phyloP scores from a whole-genome alignment of 1,140 invertebrate species.

The Drosophila neocordata region DNA sequence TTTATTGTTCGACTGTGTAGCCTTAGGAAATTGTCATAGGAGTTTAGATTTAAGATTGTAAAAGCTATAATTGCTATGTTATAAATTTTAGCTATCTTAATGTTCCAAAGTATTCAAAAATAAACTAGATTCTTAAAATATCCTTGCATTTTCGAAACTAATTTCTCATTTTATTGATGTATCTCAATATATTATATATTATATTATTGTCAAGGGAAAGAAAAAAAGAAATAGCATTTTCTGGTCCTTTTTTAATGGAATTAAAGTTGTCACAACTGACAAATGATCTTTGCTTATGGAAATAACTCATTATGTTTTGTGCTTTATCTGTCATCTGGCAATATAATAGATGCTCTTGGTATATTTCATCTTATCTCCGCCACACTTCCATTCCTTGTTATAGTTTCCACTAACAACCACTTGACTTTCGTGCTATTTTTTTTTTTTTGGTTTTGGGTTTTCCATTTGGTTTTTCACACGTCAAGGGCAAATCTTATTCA shows the following conservation, averaged over 20 bases:
- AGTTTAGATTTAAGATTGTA: too few relatives aligned
- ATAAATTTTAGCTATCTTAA: too few relatives aligned
- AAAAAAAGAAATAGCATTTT: neutral
- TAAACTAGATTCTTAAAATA: too few relatives aligned
- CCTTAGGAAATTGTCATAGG: too few relatives aligned
- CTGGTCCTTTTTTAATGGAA: neutral
- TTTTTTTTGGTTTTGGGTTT: constrained; percentile 21
- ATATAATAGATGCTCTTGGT: constrained; percentile 17
- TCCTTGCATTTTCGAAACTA: too few relatives aligned
- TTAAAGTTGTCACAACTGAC: constrained; percentile 33
- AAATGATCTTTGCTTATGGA: constrained; percentile 65
- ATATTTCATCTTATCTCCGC: neutral
- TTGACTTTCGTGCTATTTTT: constrained; percentile 43
- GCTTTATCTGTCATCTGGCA: constrained; percentile 35
- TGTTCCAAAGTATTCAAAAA: too few relatives aligned
- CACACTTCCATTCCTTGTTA: constrained; percentile 10
- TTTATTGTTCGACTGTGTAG: too few relatives aligned
- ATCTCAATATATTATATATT: neutral
- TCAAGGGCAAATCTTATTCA: constrained; percentile 49
- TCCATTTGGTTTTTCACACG: constrained; percentile 50
- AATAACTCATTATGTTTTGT: constrained; percentile 43
- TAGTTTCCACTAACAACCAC: constrained; percentile 56
- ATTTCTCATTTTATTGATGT: too few relatives aligned
- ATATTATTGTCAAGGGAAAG: neutral
- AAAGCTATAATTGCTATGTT: too few relatives aligned